Conservation (phyloP, 2,888 invertebrate species). For the Helicoverpa assulta region DNA sequence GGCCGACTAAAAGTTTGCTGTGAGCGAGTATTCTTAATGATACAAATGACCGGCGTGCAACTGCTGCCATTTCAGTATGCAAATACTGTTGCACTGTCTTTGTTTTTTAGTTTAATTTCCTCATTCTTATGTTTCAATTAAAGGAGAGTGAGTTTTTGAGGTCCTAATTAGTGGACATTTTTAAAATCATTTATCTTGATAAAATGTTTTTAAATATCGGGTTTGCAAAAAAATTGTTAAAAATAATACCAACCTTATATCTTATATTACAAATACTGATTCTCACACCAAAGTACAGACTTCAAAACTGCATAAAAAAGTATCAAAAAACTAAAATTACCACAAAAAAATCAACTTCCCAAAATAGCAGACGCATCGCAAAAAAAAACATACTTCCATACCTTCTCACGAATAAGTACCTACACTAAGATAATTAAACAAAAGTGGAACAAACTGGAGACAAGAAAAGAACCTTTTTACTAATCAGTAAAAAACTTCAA, state of each 20-base stretch:
- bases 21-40: conserved; percentile 20
- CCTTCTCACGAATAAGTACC: conserved; percentile 55
- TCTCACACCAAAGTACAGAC: no score
- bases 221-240: no score
- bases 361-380: not conserved
- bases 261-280: no score
- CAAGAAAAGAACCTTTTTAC: conserved; percentile 53
- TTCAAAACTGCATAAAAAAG: no score
- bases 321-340: not conserved
- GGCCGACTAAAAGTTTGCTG: no score
- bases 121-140: conserved; percentile 33
- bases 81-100: conserved; percentile 27
- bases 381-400: conserved; percentile 28
- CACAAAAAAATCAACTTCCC: conserved; percentile 1
- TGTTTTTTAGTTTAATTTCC: conserved; percentile 31
- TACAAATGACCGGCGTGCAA: conserved; percentile 25
- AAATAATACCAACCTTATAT: no score
- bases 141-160: not conserved
- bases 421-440: conserved; percentile 52
- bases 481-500: conserved; percentile 71
- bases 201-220: no score
- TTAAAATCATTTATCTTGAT: no score
- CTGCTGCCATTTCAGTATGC: conserved; percentile 45
- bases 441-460: conserved; percentile 50
- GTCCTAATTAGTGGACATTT: conserved; percentile 9